Base-by-base conservation (phyloP, 2,888 invertebrate species). In the Calliscelio sp. region DNA sequence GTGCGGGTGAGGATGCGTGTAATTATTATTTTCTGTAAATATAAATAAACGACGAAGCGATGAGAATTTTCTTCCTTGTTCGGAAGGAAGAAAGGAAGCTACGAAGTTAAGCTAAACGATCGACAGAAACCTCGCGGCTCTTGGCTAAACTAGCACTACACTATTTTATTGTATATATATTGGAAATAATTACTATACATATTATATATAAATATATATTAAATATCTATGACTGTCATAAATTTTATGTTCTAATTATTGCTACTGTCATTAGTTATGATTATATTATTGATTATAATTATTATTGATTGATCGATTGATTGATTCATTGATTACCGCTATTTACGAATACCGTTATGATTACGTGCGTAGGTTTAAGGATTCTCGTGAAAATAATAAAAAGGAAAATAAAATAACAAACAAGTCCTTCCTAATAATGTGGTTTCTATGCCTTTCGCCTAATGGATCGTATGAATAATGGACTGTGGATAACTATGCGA, bases 141-240 rank as follows among this genome's bases (percentile, higher is more conserved):
- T 88, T 90, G 88, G 87, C 87, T 86, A 28, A 78, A 86, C 88
- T 86, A 88, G 87, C 89, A 89, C 89, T 90, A 91, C 89, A 90
- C 79, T 82, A 87, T 87, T 86, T 84, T 90, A 91, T 89, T 92
- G 91, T 92, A 91, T 90, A 92, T 90, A 86, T 85, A 77, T 89
- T 86, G 88, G 90, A 89, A 88, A 90, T 89, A 86, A 82, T 86
- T 84, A 84, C 70, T 84, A 85, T 87, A 85, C 77, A 85, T 90
- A 87, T 89, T 89, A 88, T 85, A 89, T 88, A 88, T 89, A 81
- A 65, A 75, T 84, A 83, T 74, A 83, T 78, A 88, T 89, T 87
- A 88, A 89, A 88, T 89, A 91, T 89, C 89, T 88, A 89, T 89
- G 85, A 91, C 89, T 87, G 87, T 89, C 86, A 89, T 86, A 85